phyloP scores from a whole-genome alignment of 2,888 invertebrate genomes.

The Acrocyrtus sp. region DNA sequence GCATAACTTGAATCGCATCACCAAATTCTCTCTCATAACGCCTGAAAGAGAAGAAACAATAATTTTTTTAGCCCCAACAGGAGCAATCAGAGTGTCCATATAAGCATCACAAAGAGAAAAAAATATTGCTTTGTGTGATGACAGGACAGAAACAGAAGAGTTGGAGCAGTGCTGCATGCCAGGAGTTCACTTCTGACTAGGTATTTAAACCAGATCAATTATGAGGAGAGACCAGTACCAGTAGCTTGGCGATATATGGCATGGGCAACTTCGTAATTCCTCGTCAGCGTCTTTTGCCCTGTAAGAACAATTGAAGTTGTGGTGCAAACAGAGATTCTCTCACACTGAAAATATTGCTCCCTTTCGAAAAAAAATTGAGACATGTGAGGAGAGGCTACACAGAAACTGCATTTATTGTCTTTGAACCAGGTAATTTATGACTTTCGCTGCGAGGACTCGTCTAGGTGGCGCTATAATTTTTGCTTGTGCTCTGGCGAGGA shows the following conservation, averaged over 20 bases:
- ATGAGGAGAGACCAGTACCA: neutral
- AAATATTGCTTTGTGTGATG: slow-evolving; percentile 19
- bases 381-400: too few relatives aligned
- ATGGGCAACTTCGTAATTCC: slow-evolving; percentile 5
- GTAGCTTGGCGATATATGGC: slow-evolving; percentile 9
- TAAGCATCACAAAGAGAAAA: slow-evolving; percentile 25
- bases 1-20: too few relatives aligned
- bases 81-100: slow-evolving; percentile 50
- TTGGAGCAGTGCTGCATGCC: neutral
- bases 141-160: too few relatives aligned
- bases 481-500: too few relatives aligned
- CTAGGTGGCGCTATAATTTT: too few relatives aligned
- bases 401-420: too few relatives aligned
- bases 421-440: too few relatives aligned
- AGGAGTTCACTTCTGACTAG: neutral
- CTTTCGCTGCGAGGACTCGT: too few relatives aligned
- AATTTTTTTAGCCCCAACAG: slow-evolving; percentile 52
- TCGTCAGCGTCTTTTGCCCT: slow-evolving; percentile 1
- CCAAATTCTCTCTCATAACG: neutral
- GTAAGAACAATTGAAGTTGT: too few relatives aligned
- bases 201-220: slow-evolving; percentile 11
- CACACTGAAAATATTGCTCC: too few relatives aligned
- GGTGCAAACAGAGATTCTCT: too few relatives aligned
- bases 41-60: slow-evolving; percentile 12
- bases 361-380: too few relatives aligned